Evolutionary conservation across 1,140 invertebrate species (phyloP), one percentile per base, ranked within the genome.

Genomic region (Heterodera carotae): DNA sequence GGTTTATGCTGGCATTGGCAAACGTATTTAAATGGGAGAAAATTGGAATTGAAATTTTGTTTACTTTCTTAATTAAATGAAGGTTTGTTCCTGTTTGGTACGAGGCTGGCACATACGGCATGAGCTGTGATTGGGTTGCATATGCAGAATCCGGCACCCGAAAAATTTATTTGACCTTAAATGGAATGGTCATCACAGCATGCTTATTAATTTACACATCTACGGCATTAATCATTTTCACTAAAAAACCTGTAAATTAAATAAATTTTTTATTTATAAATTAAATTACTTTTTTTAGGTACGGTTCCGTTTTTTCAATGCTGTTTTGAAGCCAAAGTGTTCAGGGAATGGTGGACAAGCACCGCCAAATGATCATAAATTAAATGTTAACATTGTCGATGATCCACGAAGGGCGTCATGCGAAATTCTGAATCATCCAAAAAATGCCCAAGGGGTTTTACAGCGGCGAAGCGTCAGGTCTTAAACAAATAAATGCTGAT

Each of bases 1-100:
- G n/a, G n/a, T n/a, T n/a, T n/a, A n/a, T n/a, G n/a, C n/a, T n/a
- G n/a, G n/a, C n/a, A n/a, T n/a, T n/a, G n/a, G n/a, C n/a, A n/a
- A n/a, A n/a, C n/a, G n/a, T n/a, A n/a, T n/a, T n/a, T n/a, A n/a
- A n/a, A n/a, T 15, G 48, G 48, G 12, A 56, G 12, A 56, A 56
- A 56, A 22, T 56, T 12, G 22, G 48, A 18, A 56, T 22, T 22
- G 1, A 56, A 56, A 56, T n/a, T n/a, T n/a, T n/a, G n/a, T n/a
- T n/a, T 15, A 34, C 33, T 69, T 69, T 43, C 27, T 34, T 33
- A 43, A 43, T 8, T 8, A 6, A 31, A 25, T 1, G 4, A n/a
- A 74, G 72, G 72, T 74, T 74, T 34, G 56, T 74, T 34, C n/a
- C 36, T 7, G 31, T 74, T 29, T 74, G 72, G 72, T 74, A 74